These are phyloP conservation scores for Acanthiza pusilla DNA, from an alignment of 2,797 vertebrate genomes.

Conservation along the genomic window DNA sequence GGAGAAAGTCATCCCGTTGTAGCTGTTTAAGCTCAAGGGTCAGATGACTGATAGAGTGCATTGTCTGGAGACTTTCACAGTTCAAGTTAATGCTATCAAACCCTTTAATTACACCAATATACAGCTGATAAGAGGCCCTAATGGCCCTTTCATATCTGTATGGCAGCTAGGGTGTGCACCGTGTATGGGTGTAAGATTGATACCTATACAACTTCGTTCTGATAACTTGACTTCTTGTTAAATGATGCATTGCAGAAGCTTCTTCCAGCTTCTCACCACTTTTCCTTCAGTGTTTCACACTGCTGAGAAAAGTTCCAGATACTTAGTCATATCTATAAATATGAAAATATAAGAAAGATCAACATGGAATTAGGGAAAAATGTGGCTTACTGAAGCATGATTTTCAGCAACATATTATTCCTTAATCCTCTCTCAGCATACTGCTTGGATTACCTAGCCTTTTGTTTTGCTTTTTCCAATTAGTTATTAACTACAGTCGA, in stretches of 20 bases:
- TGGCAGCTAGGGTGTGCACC: conserved; percentile 75
- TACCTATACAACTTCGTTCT: conserved; percentile 83
- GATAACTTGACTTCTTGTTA: conserved; percentile 89
- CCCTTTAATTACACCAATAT: conserved; percentile 88
- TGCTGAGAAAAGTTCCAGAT: background rate
- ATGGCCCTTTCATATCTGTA: conserved; percentile 91
- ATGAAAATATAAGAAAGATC: background rate
- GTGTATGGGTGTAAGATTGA: conserved; percentile 80
- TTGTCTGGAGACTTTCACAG: conserved; percentile 83
- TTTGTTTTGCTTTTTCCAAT: background rate
- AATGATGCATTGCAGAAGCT: conserved; percentile 86
- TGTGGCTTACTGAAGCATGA: background rate
- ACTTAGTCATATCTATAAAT: background rate
- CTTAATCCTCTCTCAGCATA: background rate
- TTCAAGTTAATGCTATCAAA: conserved; percentile 83
- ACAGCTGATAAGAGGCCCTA: conserved; percentile 89
- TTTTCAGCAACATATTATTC: background rate
- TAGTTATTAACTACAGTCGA: background rate
- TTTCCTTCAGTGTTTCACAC: conserved; percentile 23
- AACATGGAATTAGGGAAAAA: background rate
- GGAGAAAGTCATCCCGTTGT: conserved; percentile 60
- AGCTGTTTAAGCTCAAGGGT: conserved; percentile 82
- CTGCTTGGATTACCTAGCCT: background rate
- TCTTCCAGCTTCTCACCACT: conserved; percentile 68
- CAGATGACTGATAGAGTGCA: conserved; percentile 86